These are phyloP conservation scores for Chirona hameri DNA, from an alignment of 2,888 invertebrate species.

Conservation along the genomic window DNA sequence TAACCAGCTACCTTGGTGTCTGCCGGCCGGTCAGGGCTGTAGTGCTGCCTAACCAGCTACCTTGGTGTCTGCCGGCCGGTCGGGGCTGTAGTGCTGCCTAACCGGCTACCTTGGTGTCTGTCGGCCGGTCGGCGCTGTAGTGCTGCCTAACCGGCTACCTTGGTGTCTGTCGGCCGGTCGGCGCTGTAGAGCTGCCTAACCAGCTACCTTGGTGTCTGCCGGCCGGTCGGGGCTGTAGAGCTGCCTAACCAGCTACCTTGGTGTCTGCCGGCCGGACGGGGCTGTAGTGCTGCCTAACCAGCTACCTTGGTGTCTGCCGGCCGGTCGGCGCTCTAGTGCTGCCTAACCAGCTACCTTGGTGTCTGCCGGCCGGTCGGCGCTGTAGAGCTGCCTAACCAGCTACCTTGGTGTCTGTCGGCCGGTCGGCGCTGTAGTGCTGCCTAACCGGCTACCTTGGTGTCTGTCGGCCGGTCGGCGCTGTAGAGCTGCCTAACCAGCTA, in stretches of 20 bases:
- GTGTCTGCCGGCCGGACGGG: constrained; percentile 30
- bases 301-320: background rate
- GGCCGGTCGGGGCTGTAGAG: constrained; percentile 39
- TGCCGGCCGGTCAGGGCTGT: constrained; percentile 36
- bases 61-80: constrained; percentile 31
- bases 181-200: constrained; percentile 47
- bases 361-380: constrained; percentile 33
- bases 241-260: no score
- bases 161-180: constrained; percentile 30
- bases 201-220: no score
- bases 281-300: constrained; percentile 47
- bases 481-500: constrained; percentile 50
- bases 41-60: no score
- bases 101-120: no score
- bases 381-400: constrained; percentile 48
- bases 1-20: no score
- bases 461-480: constrained; percentile 34
- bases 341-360: no score
- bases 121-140: constrained; percentile 37
- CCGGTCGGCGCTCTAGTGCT: constrained; percentile 41
- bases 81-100: constrained; percentile 46
- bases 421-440: constrained; percentile 41
- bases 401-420: constrained; percentile 32
- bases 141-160: no score
- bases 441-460: no score